These are phyloP conservation scores for Steinernema feltiae DNA, from an alignment of 1,140 invertebrate species.

Conservation along the genomic window DNA sequence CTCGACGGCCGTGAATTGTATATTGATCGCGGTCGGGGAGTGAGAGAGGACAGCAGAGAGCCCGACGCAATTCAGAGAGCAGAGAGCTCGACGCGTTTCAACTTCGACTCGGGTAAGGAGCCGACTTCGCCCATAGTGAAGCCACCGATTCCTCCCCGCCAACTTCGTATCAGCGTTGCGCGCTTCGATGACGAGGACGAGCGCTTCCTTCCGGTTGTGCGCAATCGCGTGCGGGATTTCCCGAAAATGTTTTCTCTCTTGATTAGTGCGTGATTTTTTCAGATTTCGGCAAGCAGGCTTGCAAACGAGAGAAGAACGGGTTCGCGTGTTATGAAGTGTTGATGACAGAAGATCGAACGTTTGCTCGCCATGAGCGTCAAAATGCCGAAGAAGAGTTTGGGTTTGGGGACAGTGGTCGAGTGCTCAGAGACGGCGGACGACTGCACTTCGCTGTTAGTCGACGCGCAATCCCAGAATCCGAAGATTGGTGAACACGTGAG, in stretches of 20 bases:
- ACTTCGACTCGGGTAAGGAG: background rate
- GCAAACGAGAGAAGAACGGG: background rate
- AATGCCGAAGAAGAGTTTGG: background rate
- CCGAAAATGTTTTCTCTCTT: background rate
- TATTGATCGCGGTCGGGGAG: background rate
- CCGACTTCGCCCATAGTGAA: background rate
- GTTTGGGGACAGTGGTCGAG: background rate
- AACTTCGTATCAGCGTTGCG: background rate
- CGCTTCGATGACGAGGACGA: background rate
- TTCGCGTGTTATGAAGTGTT: background rate
- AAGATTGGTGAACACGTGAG: background rate
- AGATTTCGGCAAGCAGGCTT: background rate
- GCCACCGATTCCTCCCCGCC: background rate
- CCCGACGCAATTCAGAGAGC: too few species aligned
- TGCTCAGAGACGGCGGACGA: background rate
- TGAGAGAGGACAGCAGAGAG: too few species aligned
- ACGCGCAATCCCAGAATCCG: background rate
- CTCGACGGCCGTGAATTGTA: background rate
- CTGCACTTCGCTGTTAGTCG: background rate
- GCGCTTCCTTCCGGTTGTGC: background rate
- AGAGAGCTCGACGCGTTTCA: too few species aligned
- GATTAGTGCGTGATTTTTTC: background rate
- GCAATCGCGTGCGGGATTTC: background rate
- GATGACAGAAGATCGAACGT: background rate
- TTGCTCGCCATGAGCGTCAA: slow-evolving; percentile 6